Evolutionary conservation across 2,113 vertebrate genomes (phyloP), one percentile per base, ranked within the genome.

Genomic region (Forbesichthys papilliferus): DNA sequence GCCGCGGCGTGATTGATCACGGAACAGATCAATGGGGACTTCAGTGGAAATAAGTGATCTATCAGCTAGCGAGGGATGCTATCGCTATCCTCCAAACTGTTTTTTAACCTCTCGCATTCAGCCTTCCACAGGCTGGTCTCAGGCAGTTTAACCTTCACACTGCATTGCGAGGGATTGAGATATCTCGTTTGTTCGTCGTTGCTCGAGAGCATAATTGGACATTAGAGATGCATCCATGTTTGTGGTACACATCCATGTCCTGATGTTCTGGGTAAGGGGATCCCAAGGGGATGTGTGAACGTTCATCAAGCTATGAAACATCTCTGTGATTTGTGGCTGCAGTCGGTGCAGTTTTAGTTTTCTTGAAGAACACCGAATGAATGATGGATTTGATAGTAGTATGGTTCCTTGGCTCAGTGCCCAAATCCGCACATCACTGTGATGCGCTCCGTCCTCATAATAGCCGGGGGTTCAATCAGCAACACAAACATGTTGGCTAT

Each of bases 1-100:
- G 13, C 11, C 4, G 16, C 53, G 53, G 53, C 85, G 90, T 92
- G 91, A 91, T 92, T 92, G 92, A 94, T 94, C 89, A 80, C 66
- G 72, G 78, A 63, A n/a, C 16, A 77, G 78, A 90, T 88, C 53
- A 52, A 88, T 90, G 76, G 84, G 84, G 91, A 86, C 69, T 73
- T 61, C 74, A 61, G 71, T 88, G 83, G 80, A 90, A 89, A 83
- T 87, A 82, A 83, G 75, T 85, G 80, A 87, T 90, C 92, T 93
- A 78, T 90, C 87, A 77, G 73, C 36, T 70, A 33, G 42, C 67
- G 59, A 83, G 65, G 61, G 65, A 74, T 67, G 69, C 74, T 64
- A 74, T 71, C 49, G 70, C 78, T 49, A 82, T 73, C 64, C 74
- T 27, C 51, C 18, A 9, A 33, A 54, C 62, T 59, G 47, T 59